Percentiles rank a stretch among this genome's conserved stretches.
phyloP scores from a whole-genome alignment of 2,113 vertebrate species.

The Channa argus region DNA sequence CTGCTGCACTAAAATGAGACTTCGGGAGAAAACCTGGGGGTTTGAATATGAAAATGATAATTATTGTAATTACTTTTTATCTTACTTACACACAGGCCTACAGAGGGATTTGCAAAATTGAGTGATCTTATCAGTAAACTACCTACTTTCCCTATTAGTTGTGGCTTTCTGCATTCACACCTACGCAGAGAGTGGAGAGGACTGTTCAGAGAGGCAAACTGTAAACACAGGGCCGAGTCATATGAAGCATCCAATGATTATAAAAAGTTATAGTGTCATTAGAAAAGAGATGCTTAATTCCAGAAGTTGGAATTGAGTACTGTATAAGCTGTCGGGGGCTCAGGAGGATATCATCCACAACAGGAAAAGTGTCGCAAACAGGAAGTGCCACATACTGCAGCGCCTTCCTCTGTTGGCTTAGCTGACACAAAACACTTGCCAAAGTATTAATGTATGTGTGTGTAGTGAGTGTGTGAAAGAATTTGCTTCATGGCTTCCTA shows the following conservation, averaged over 20 bases:
- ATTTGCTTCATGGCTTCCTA: conserved; percentile 6
- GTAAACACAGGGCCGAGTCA: no score
- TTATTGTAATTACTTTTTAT: conserved; percentile 5
- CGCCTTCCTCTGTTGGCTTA: conserved; percentile 52
- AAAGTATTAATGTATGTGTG: conserved; percentile 12
- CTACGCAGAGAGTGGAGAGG: no score
- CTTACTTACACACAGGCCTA: background rate
- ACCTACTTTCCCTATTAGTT: no score
- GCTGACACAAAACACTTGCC: conserved; percentile 45
- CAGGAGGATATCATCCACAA: conserved; percentile 63
- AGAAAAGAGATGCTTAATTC: conserved; percentile 23
- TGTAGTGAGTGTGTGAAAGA: background rate
- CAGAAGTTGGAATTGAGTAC: conserved; percentile 36
- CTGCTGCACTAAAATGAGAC: conserved; percentile 66
- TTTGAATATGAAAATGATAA: conserved; percentile 10
- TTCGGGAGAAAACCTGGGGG: conserved; percentile 23
- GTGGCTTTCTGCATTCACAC: no score
- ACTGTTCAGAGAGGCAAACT: no score
- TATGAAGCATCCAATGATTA: background rate
- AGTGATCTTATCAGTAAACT: no score
- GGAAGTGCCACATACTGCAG: conserved; percentile 66
- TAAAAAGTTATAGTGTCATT: conserved; percentile 36
- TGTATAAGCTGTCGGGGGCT: conserved; percentile 34
- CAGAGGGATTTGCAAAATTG: background rate
- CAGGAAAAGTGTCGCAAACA: conserved; percentile 80